A percentile compares a stretch with the other conserved stretches of the same genome.
phyloP scores from a whole-genome alignment of 1,140 invertebrate genomes.

The Kradibia gibbosae region DNA sequence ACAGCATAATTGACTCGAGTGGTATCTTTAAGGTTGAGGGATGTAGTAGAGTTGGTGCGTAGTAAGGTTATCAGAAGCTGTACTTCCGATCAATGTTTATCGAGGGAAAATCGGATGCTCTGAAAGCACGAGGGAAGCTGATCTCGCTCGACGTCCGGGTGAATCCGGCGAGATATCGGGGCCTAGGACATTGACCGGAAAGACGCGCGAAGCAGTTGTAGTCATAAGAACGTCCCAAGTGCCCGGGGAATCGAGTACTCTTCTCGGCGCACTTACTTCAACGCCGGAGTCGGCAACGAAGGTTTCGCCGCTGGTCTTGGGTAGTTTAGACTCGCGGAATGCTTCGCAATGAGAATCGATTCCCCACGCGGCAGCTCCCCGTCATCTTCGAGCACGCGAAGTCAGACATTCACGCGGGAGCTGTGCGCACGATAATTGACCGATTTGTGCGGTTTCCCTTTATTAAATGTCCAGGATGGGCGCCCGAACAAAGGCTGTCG shows the following conservation, averaged over 20 bases:
- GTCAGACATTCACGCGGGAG: conserved; percentile 27
- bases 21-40: too few relatives aligned
- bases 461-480: conserved; percentile 44
- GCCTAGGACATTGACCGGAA: too few relatives aligned
- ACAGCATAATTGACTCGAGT: too few relatives aligned
- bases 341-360: conserved; percentile 34
- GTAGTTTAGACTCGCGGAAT: background rate
- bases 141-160: too few relatives aligned
- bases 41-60: too few relatives aligned
- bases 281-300: background rate
- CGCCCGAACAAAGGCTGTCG: conserved; percentile 32
- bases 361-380: background rate
- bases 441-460: conserved; percentile 50
- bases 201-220: background rate
- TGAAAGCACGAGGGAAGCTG: too few relatives aligned
- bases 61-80: too few relatives aligned
- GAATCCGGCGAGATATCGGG: too few relatives aligned
- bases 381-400: conserved; percentile 25
- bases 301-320: background rate
- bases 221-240: background rate
- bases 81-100: too few relatives aligned
- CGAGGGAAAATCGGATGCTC: too few relatives aligned
- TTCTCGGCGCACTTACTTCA: background rate
- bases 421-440: conserved; percentile 41
- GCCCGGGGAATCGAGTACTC: background rate